Evolutionary conservation across 2,888 invertebrate species (phyloP), one percentile per base, ranked within the genome.

Genomic region (Synanthedon tipuliformis): DNA sequence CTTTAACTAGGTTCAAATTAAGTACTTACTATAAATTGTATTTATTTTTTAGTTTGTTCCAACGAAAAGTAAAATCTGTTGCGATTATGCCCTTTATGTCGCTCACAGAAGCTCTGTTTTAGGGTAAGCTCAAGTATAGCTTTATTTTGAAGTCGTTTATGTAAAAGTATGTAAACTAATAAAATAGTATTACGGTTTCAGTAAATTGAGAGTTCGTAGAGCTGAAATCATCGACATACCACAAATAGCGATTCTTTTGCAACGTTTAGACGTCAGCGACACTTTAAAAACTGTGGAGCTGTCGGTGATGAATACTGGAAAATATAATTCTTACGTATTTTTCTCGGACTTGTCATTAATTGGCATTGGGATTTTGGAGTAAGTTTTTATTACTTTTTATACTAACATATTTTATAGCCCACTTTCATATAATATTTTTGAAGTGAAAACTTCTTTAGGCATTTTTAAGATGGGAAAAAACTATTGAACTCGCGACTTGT

Each of bases 361-460:
- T 5, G 86, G 86, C 0, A 54, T 84, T 51, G 84, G 71, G 11
- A 71, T 86, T 55, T 60, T 85, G 49, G 82, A 85, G 86, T 85
- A 62, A 65, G 81, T 3, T 51, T 50, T 23, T 41, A 10, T 10
- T 34, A 7, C 0, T 34, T 10, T 34, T 34, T 34, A 34, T 34
- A 34, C 7, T 34, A 34, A 8, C 27, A 23, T 34, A 34, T 34
- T 34, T 34, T 23, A 23, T 4, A 23, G 4, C 23, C 23, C 23
- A 23, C 23, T 23, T 23, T 23, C 23, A 23, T 23, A 4, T 23
- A 23, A 23, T 23, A 23, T 23, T 23, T 23, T 23, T n/a, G n/a
- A n/a, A n/a, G n/a, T n/a, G n/a, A n/a, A n/a, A n/a, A n/a, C n/a
- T n/a, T n/a, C n/a, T n/a, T n/a, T n/a, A n/a, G n/a, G n/a, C n/a